Evolutionary conservation across 2,797 vertebrate genomes (phyloP).

Genomic region (Rhyacichthys aspro): DNA sequence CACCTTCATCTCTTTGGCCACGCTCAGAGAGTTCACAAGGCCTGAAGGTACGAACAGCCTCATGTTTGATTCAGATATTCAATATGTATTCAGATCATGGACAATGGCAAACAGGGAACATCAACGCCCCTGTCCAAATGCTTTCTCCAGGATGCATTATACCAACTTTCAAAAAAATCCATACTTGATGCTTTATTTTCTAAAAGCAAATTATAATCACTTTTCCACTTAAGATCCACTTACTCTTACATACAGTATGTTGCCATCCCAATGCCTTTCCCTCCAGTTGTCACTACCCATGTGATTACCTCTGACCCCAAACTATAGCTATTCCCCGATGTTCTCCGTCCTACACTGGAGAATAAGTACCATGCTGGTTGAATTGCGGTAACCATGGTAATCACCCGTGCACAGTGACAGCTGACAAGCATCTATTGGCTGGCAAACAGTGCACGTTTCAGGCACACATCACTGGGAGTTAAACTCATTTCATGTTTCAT

Average conservation of each 20-base stretch:
- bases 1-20: conserved; percentile 94
- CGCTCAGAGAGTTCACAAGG: conserved; percentile 89
- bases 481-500: conserved; percentile 69
- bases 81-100: too few species aligned
- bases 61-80: not conserved
- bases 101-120: too few species aligned
- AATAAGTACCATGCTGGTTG: conserved; percentile 44
- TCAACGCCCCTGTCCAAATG: too few species aligned
- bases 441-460: conserved; percentile 47
- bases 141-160: conserved; percentile 5
- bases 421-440: conserved; percentile 69
- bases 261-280: conserved; percentile 45
- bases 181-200: too few species aligned
- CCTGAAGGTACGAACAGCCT: conserved; percentile 86
- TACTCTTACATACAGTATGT: too few species aligned
- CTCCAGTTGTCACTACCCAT: conserved; percentile 44
- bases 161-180: too few species aligned
- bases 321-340: conserved; percentile 43
- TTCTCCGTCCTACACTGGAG: conserved; percentile 41
- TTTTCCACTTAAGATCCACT: conserved; percentile 11
- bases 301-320: conserved; percentile 40
- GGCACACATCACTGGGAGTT: conserved; percentile 59
- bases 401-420: conserved; percentile 65
- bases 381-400: conserved; percentile 57
- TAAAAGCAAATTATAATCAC: too few species aligned